Evolutionary conservation across 2,797 vertebrate genomes (phyloP).

Genomic region (Lacerta viridis): DNA sequence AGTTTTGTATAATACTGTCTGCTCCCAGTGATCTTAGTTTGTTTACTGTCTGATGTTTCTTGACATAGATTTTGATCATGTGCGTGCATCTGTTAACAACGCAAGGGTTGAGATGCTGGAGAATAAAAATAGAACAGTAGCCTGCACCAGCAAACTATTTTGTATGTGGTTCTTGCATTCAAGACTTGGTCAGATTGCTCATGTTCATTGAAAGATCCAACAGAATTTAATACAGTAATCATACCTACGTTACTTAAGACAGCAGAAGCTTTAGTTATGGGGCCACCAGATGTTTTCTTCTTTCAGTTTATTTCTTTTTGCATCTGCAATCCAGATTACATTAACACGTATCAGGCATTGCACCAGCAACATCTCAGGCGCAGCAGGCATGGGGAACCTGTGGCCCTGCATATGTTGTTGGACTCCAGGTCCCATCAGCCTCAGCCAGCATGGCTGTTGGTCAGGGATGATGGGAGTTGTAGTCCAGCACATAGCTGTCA

Average conservation of each 20-base stretch:
- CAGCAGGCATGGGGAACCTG: too few relatives aligned
- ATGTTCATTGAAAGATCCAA: too few relatives aligned
- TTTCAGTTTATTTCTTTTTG: background rate
- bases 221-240: background rate
- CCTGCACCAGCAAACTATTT: background rate
- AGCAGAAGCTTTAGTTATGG: background rate
- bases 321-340: background rate
- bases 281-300: background rate
- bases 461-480: too few relatives aligned
- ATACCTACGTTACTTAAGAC: too few relatives aligned
- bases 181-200: background rate
- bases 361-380: too few relatives aligned
- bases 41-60: conserved; percentile 18
- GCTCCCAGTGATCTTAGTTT: background rate
- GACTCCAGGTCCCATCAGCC: too few relatives aligned
- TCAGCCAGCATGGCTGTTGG: too few relatives aligned
- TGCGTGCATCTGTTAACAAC: conserved; percentile 6
- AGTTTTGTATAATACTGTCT: background rate
- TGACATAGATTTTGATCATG: background rate
- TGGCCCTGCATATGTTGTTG: too few relatives aligned
- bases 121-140: background rate
- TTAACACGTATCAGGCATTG: background rate
- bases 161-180: background rate
- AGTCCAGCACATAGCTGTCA: too few relatives aligned
- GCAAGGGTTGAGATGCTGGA: background rate